These are phyloP conservation scores for Saccostrea echinata DNA, from an alignment of 1,140 invertebrate species.

Conservation along the genomic window DNA sequence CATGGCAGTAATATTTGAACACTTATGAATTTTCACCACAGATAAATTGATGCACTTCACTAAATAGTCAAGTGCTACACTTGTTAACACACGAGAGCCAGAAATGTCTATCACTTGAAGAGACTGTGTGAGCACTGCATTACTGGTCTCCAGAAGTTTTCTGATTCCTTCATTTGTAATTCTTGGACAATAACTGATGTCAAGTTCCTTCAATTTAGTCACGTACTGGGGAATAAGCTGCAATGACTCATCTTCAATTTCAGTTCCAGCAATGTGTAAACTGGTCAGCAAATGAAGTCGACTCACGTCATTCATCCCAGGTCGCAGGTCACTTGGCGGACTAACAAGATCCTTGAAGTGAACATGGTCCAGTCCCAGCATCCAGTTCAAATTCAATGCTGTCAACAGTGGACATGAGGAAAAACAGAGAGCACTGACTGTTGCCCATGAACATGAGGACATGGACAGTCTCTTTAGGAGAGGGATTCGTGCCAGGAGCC, in stretches of 20 bases:
- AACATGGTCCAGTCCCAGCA: slow-evolving; percentile 89
- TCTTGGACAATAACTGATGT: slow-evolving; percentile 91
- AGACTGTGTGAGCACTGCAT: slow-evolving; percentile 80
- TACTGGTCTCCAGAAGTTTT: slow-evolving; percentile 82
- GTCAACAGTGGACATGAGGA: slow-evolving; percentile 90
- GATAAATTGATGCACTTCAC: slow-evolving; percentile 40
- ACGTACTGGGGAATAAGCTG: slow-evolving; percentile 89
- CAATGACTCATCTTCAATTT: slow-evolving; percentile 92
- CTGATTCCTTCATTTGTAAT: slow-evolving; percentile 94
- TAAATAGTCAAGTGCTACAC: slow-evolving; percentile 86
- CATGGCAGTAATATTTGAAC: slow-evolving; percentile 47
- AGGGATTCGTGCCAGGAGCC: slow-evolving; percentile 91
- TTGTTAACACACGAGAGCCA: slow-evolving; percentile 90
- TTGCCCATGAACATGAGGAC: slow-evolving; percentile 89
- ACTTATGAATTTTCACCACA: slow-evolving; percentile 41
- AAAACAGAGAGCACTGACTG: slow-evolving; percentile 89
- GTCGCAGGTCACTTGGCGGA: slow-evolving; percentile 90
- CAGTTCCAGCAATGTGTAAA: slow-evolving; percentile 90
- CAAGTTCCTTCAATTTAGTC: slow-evolving; percentile 86
- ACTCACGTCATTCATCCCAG: slow-evolving; percentile 89
- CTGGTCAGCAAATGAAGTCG: slow-evolving; percentile 88
- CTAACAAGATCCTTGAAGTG: slow-evolving; percentile 89
- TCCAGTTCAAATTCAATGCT: slow-evolving; percentile 89
- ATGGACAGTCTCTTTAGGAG: slow-evolving; percentile 89
- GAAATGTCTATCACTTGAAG: slow-evolving; percentile 86